A percentile compares a stretch with the other conserved stretches of the same genome.
Evolutionary conservation across 1,140 invertebrate genomes (phyloP).

Genomic region (Atta cephalotes): DNA sequence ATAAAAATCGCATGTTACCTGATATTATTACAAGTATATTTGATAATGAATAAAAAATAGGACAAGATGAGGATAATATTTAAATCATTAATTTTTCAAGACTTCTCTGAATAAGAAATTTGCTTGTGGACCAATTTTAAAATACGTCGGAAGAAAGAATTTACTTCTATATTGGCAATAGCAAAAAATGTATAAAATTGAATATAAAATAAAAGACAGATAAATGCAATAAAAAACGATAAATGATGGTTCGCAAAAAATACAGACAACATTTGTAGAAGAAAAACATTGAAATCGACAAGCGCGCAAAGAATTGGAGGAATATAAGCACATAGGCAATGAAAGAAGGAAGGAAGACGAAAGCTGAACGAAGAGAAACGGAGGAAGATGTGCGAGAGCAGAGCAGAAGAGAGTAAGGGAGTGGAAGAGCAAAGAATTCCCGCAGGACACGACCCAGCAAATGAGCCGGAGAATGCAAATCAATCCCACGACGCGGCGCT

Average conservation of each 20-base stretch:
- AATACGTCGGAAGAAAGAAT: background rate
- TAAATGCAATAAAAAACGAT: background rate
- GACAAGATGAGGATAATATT: background rate
- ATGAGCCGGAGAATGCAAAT: conserved; percentile 85
- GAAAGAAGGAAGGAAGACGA: background rate
- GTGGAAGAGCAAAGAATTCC: conserved; percentile 65
- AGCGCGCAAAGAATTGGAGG: conserved; percentile 28
- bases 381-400: background rate
- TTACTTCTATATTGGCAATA: background rate
- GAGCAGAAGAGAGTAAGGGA: background rate
- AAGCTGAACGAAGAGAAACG: background rate
- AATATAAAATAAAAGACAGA: background rate
- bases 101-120: background rate
- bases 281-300: background rate
- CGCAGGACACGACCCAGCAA: conserved; percentile 81
- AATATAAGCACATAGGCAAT: conserved; percentile 44
- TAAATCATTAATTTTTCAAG: background rate
- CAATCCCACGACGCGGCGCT: conserved; percentile 83
- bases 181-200: background rate
- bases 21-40: background rate
- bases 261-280: conserved; percentile 5
- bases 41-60: background rate
- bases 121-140: background rate
- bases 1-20: background rate
- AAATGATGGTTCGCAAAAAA: conserved; percentile 38